A percentile compares a stretch with the other conserved stretches of the same genome.
These are phyloP conservation scores for Mallateleia sp. DNA, from an alignment of 2,888 invertebrate genomes.

Conservation along the genomic window DNA sequence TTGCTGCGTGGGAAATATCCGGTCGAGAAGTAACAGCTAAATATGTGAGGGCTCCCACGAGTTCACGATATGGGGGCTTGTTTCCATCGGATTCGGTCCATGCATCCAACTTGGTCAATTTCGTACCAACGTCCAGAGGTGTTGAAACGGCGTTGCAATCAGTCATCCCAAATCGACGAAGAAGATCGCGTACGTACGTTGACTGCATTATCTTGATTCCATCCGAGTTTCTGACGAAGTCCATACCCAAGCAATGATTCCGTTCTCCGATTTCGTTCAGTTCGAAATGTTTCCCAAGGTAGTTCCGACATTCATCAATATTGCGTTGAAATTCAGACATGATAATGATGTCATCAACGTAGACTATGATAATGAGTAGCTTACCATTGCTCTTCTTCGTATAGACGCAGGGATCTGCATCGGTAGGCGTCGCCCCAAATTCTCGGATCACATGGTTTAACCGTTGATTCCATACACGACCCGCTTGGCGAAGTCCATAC, in stretches of 20 bases:
- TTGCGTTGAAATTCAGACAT: background rate
- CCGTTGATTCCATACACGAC: constrained; percentile 22
- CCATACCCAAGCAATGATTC: constrained; percentile 10
- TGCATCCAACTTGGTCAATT: constrained; percentile 13
- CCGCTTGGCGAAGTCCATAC: constrained; percentile 47
- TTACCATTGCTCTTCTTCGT: background rate
- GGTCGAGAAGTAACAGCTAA: background rate
- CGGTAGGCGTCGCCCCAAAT: background rate
- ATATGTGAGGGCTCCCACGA: constrained; percentile 7
- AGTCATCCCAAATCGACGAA: constrained; percentile 9
- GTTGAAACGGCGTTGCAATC: too few relatives aligned
- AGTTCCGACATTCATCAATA: background rate
- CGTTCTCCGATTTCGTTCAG: constrained; percentile 18
- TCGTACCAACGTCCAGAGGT: constrained; percentile 3
- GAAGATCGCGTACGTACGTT: background rate
- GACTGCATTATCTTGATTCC: constrained; percentile 24
- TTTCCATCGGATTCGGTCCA: background rate
- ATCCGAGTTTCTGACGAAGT: background rate
- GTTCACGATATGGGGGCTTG: constrained; percentile 32
- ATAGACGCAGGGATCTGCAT: constrained; percentile 47
- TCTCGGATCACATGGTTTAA: background rate
- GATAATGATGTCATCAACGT: constrained; percentile 48
- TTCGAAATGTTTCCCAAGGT: background rate
- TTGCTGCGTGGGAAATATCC: background rate
- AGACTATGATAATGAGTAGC: background rate